Base-by-base conservation (phyloP, 2,888 invertebrate species). In the Galerucella calmariensis region DNA sequence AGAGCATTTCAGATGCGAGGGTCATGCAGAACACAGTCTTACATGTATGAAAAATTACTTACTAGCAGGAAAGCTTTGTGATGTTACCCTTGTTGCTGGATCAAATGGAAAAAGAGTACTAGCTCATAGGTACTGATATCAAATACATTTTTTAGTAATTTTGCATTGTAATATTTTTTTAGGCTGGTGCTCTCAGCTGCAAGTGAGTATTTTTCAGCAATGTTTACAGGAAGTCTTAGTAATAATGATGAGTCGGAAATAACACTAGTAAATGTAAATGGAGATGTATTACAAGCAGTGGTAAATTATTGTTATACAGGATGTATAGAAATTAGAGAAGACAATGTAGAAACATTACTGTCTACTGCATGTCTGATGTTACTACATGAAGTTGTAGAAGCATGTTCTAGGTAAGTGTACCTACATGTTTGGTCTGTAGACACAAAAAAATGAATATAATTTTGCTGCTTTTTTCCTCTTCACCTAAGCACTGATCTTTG, bases 241-340 rank as follows among this genome's bases (percentile, higher is more conserved):
- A 97, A 98, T 88, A 92, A 96, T 8, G 92, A 91, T 77, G 92
- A 95, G 86, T 91, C 92, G 78, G 96, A 97, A 89, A 92, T 98
- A 53, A 94, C 93, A 75, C 89, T 98, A 81, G 93, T 94, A 79
- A 93, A 94, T 83, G 94, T 98, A 59, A 95, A 96, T 84, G 92
- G 96, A 27, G 95, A 96, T 85, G 95, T 97, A 48, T 90, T 98
- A 69, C 92, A 94, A 87, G 90, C 94, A 69, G 91, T 98, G 70
- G 93, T 98, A 44, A 92, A 94, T 85, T 98, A 97, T 87, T 97
- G 97, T 88, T 98, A 98, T 84, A 95, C 97, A 77, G 97, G 96
- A 89, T 90, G 89, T 80, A 91, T 91, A 79, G 96, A 97, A 86
- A 89, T 97, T 81, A 91, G 94, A 82, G 97, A 97, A 88, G 97